Evolutionary conservation across 2,797 vertebrate species (phyloP).

Genomic region (Anguilla megastoma): DNA sequence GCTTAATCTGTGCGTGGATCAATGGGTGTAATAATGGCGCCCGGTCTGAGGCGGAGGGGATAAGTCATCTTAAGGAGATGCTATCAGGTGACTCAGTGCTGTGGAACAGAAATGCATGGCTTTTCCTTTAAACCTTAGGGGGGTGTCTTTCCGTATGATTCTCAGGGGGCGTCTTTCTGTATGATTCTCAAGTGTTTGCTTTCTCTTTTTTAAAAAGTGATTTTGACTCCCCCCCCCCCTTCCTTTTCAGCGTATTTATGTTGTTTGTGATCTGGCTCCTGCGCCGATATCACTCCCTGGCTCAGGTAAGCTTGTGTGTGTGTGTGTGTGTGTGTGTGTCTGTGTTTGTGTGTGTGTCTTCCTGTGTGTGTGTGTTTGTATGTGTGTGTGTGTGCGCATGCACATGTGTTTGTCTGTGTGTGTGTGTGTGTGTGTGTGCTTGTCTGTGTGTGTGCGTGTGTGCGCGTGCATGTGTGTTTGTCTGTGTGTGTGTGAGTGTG

Average conservation of each 20-base stretch:
- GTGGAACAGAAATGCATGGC: not conserved
- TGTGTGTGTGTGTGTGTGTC: not conserved
- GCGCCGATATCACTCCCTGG: conserved; percentile 71
- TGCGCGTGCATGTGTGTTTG: not conserved
- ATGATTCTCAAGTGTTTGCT: conserved; percentile 16
- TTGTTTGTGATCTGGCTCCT: conserved; percentile 64
- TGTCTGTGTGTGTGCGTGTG: not conserved
- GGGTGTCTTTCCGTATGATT: not conserved
- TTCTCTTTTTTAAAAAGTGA: not conserved
- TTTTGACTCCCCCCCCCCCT: not conserved
- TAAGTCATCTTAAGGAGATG: not conserved
- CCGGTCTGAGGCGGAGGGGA: not conserved
- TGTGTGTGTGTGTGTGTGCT: not conserved
- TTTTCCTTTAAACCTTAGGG: not conserved
- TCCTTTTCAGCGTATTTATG: conserved; percentile 77
- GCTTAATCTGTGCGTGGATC: conserved; percentile 16
- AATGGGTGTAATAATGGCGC: not conserved
- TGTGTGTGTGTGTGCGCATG: not conserved
- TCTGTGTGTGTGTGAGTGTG: not conserved
- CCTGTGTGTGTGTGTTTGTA: not conserved
- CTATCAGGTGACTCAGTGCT: not conserved
- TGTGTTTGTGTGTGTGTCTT: not conserved
- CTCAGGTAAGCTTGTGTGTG: conserved; percentile 71
- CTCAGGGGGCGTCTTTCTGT: not conserved
- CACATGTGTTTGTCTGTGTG: not conserved